Percentiles rank a stretch among this genome's conserved stretches.
phyloP scores from a whole-genome alignment of 2,888 invertebrate species.

The Bombylius major region DNA sequence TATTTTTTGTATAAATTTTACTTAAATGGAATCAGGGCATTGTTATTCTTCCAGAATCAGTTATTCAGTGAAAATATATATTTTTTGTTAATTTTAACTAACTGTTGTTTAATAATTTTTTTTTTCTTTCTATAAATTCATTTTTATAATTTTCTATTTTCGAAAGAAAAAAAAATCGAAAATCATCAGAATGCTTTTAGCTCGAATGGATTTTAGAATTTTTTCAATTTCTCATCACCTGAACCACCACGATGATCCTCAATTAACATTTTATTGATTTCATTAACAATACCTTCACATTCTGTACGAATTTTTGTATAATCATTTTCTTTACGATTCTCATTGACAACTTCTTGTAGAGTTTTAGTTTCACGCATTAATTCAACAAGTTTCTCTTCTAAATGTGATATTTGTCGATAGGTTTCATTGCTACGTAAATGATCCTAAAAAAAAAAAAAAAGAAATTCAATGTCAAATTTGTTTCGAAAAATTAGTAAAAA shows the following conservation, averaged over 20 bases:
- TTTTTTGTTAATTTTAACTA: too few relatives aligned
- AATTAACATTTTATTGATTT: background rate
- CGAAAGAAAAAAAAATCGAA: too few relatives aligned
- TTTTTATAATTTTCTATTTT: too few relatives aligned
- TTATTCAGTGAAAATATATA: too few relatives aligned
- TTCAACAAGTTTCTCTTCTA: slow-evolving; percentile 18
- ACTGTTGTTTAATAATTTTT: too few relatives aligned
- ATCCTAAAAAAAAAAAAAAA: slow-evolving; percentile 3
- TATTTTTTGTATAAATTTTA: too few relatives aligned
- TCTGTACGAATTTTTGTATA: slow-evolving; percentile 1
- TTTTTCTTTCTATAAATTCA: too few relatives aligned
- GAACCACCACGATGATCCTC: background rate
- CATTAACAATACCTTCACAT: background rate
- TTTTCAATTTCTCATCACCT: too few relatives aligned
- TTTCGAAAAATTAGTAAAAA: background rate
- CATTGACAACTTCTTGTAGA: slow-evolving; percentile 12
- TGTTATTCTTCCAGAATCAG: too few relatives aligned
- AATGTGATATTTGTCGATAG: slow-evolving; percentile 18
- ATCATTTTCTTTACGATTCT: slow-evolving; percentile 9
- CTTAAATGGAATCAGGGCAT: too few relatives aligned
- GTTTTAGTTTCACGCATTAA: slow-evolving; percentile 17
- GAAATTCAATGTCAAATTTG: background rate
- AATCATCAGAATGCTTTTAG: too few relatives aligned
- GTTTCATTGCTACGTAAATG: slow-evolving; percentile 17
- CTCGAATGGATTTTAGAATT: too few relatives aligned